Evolutionary conservation across 1,140 invertebrate genomes (phyloP), one percentile per base, ranked within the genome.

Genomic region (Tachypleus tridentatus): DNA sequence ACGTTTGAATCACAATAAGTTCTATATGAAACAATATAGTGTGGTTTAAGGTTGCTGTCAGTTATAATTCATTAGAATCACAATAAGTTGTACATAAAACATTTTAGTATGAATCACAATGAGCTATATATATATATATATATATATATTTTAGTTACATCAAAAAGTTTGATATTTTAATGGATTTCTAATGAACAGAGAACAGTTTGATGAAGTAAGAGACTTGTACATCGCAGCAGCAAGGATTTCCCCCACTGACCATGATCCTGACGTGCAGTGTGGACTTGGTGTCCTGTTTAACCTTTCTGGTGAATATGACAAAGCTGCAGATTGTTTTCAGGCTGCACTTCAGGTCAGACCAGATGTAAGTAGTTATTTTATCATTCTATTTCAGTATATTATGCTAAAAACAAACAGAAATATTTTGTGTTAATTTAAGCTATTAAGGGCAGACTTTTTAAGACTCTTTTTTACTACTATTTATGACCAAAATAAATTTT

Each of bases 221-320:
- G 83, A 88, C 71, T 76, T 92, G 58, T 97, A 85, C 76, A 82
- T 98, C 66, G 82, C 85, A 77, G 94, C 94, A 47, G 93, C 91
- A 48, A 83, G 90, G 72, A 77, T 86, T 70, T 86, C 86, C 73
- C 87, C 89, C 4, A 76, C 78, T 47, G 78, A 84, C 69, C 85
- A 95, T 69, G 95, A 98, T 80, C 80, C 93, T n/a, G 91, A 97
- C 78, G 86, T 98, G 9, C 95, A 99, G 77, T 89, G 90, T 80
- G 93, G 92, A 59, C 79, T 98, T 5, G 96, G 96, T 6, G 91
- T 99, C 4, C 80, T 99, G 50, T 97, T 97, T 73, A 97, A 98
- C 80, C 81, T 98, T 8, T 89, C 87, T 53, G 87, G 87, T 57
- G 93, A 98, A 75, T 97, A 90, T 78, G 89, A 95, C 70, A 97